Conservation (phyloP, 2,888 invertebrate species). For the Clitarchus hookeri region DNA sequence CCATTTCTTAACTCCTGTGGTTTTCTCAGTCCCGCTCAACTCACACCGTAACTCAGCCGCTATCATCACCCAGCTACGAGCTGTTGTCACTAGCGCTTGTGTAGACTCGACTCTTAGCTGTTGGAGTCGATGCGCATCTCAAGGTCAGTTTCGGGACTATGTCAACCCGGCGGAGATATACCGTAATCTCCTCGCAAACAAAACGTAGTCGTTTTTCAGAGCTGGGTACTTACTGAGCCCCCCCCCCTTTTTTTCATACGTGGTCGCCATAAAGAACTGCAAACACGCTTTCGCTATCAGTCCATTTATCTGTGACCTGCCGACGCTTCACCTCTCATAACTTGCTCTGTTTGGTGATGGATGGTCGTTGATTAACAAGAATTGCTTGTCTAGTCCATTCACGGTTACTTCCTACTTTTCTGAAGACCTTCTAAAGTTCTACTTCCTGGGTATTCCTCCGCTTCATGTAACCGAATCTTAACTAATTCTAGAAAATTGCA, state of each 20-base stretch:
- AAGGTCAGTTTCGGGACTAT: background rate
- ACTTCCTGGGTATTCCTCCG: too few relatives aligned
- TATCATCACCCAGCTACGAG: too few relatives aligned
- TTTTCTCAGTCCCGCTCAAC: too few relatives aligned
- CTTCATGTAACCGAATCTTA: too few relatives aligned
- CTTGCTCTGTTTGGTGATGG: background rate
- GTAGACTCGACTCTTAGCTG: background rate
- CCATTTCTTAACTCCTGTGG: too few relatives aligned
- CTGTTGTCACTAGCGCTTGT: too few relatives aligned
- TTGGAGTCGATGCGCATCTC: background rate
- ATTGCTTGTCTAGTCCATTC: too few relatives aligned
- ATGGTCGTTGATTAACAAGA: background rate
- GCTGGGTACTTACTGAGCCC: background rate
- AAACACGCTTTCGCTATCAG: background rate
- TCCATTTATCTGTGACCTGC: background rate
- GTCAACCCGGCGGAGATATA: background rate
- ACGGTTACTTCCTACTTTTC: too few relatives aligned
- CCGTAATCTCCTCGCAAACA: background rate
- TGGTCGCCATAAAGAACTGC: background rate
- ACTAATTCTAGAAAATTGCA: too few relatives aligned
- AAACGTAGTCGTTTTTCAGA: background rate
- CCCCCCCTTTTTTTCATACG: background rate
- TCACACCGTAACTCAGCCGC: too few relatives aligned
- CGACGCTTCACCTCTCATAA: background rate
- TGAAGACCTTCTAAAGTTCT: too few relatives aligned